Base-by-base conservation (phyloP, 2,888 invertebrate species). In the Pseudococcus jackbeardsleyi region DNA sequence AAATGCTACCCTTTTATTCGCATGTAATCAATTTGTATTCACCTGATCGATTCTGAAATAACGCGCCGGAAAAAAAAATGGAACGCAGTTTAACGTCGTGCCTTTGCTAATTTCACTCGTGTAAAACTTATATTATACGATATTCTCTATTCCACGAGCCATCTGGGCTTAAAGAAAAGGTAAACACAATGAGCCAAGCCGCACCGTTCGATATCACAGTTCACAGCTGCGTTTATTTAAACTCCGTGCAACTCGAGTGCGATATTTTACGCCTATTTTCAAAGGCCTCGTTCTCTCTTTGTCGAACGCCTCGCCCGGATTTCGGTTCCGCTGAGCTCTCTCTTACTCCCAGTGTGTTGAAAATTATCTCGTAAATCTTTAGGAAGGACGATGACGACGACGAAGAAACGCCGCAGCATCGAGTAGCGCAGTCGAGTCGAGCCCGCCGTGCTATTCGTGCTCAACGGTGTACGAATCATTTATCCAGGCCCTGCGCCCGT, bases 11-110 rank as follows among this genome's bases (percentile, higher is more conserved):
- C 79, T 82, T 82, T 82, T 82, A 82, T 86, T 86, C 86, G 86
- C 72, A 46, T 86, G 72, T 86, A 86, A 88, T 88, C 88, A 88
- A 88, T 88, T 88, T 88, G 88, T 88, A 88, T 88, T 88, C 88
- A 88, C 79, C 79, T 88, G 88, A 88, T 86, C 85, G 85, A 85
- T 85, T 85, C 64, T 26, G 85, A 85, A 85, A 59, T 46, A 33
- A 72, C 72, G 72, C 26, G 72, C 3, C 22, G 48, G 15, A 84
- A 84, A 85, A 85, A 85, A 85, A 50, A 54, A n/a, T n/a, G 33
- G 26, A 85, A 19, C 33, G 48, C 33, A 59, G 48, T 54, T 54
- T 33, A 39, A 33, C 85, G 85, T 59, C 59, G n/a, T 48, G 50
- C 85, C 79, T 46, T 82, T 46, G 79, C 79, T 82, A 82, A 82